Evolutionary conservation across 2,113 vertebrate genomes (phyloP).

Genomic region (Neomonachus schauinslandi): DNA sequence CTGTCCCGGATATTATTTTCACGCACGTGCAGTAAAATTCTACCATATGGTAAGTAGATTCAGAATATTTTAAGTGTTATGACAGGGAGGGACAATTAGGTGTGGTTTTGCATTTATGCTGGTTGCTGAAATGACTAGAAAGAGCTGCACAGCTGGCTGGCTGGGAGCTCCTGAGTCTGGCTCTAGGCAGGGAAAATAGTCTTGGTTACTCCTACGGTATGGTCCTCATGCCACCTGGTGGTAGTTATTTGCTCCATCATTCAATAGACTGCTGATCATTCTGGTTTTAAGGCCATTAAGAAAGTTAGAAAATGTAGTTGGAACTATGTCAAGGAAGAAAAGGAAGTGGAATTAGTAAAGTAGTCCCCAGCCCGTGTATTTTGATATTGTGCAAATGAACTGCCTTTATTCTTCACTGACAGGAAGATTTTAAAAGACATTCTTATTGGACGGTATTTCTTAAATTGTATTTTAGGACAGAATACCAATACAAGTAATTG

Average conservation of each 20-base stretch:
- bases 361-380: background rate
- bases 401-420: background rate
- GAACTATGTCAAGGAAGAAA: background rate
- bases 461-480: background rate
- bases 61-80: background rate
- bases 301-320: background rate
- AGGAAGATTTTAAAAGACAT: background rate
- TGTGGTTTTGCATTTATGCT: background rate
- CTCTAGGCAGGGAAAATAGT: accelerated
- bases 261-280: background rate
- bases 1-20: background rate
- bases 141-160: too few species aligned
- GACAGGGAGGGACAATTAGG: background rate
- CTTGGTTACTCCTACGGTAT: background rate
- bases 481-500: background rate
- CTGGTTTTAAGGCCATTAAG: background rate
- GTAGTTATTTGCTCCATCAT: background rate
- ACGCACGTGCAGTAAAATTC: background rate
- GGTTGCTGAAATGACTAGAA: background rate
- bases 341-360: background rate
- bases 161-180: background rate
- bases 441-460: background rate
- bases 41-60: background rate
- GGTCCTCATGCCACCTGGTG: background rate
- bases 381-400: background rate